phyloP scores from a whole-genome alignment of 1,140 invertebrate genomes.

The Drosophila littoralis region DNA sequence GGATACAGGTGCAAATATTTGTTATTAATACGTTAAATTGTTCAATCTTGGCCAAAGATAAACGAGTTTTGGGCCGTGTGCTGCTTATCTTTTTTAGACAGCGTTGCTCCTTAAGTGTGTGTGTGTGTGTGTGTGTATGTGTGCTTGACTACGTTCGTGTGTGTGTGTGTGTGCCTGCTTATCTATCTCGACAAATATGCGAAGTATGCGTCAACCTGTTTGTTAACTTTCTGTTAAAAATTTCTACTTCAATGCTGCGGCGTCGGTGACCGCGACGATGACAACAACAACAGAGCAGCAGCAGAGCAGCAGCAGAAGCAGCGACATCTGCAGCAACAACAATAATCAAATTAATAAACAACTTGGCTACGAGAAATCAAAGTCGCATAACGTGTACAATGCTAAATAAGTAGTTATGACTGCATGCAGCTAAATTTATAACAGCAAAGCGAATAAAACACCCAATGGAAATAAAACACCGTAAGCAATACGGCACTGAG shows the following conservation, averaged over 20 bases:
- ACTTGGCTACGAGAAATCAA: conserved; percentile 44
- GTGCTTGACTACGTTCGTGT: conserved; percentile 23
- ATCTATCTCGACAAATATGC: conserved; percentile 79
- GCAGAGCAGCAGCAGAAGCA: conserved; percentile 6
- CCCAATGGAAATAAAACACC: conserved; percentile 51
- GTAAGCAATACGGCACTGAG: conserved; percentile 39
- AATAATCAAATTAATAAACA: conserved; percentile 49
- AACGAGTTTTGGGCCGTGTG: conserved; percentile 43
- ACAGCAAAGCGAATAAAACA: conserved; percentile 40
- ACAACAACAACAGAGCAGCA: conserved; percentile 9
- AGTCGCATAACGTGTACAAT: conserved; percentile 55
- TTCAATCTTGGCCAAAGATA: conserved; percentile 49
- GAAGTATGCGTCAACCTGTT: conserved; percentile 81
- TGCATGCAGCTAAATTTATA: conserved; percentile 62
- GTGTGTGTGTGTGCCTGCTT: conserved; percentile 50
- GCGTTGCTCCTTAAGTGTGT: conserved; percentile 18
- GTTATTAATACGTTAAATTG: conserved; percentile 41
- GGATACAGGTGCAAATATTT: conserved; percentile 51
- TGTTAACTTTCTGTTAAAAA: conserved; percentile 78
- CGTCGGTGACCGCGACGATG: conserved; percentile 38
- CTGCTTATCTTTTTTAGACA: conserved; percentile 45
- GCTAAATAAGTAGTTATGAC: conserved; percentile 68
- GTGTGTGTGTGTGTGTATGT: conserved; percentile 5
- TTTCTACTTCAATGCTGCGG: conserved; percentile 61
- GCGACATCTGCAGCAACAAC: conserved; percentile 34